Conservation (phyloP, 2,113 vertebrate genomes). For the Barbus barbus region DNA sequence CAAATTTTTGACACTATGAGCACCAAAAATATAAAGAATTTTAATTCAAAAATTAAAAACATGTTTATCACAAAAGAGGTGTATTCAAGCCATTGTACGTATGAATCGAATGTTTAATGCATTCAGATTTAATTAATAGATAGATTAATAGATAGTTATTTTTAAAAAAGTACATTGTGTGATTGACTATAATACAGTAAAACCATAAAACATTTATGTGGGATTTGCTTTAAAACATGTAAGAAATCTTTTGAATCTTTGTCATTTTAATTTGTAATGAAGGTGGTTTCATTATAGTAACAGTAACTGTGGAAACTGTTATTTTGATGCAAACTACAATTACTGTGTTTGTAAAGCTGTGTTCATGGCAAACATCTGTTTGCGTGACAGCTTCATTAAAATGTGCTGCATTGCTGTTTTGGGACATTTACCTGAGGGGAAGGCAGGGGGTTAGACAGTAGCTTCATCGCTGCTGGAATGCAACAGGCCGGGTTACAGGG, state of each 20-base stretch:
- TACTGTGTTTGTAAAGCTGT: too few species aligned
- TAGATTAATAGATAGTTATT: background rate
- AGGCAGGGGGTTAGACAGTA: too few species aligned
- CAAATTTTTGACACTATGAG: background rate
- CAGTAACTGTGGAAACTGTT: background rate
- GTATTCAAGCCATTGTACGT: background rate
- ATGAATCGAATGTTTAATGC: background rate
- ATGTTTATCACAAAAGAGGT: background rate
- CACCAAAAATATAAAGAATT: background rate
- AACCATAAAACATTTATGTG: background rate
- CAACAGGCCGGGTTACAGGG: too few species aligned
- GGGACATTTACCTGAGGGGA: too few species aligned
- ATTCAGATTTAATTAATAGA: background rate
- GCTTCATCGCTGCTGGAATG: too few species aligned
- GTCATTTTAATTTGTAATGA: background rate
- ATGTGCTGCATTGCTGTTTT: too few species aligned
- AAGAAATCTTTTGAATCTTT: too few species aligned
- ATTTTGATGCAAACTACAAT: background rate
- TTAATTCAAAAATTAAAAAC: background rate
- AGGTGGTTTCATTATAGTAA: background rate
- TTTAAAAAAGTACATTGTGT: background rate
- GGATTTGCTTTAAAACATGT: background rate
- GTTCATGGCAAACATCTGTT: too few species aligned
- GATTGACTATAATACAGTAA: background rate
- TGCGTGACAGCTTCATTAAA: too few species aligned